A percentile compares a stretch with the other conserved stretches of the same genome.
phyloP scores from a whole-genome alignment of 2,888 invertebrate species.

The Polymixis flavicincta region DNA sequence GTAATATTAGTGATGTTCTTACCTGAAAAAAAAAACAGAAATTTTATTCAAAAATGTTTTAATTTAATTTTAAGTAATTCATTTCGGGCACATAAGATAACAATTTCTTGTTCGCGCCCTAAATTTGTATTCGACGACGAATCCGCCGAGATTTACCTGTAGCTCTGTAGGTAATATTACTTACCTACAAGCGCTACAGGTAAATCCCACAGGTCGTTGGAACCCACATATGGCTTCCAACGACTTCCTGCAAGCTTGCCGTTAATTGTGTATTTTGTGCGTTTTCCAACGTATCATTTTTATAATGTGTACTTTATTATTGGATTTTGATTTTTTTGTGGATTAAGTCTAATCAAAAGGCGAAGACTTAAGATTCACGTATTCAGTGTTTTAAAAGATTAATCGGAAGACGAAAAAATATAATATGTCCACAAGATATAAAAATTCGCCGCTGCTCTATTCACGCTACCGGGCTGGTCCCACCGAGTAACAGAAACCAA shows the following conservation, averaged over 20 bases:
- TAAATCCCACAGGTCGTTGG: no score
- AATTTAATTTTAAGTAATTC: background rate
- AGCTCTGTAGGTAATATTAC: background rate
- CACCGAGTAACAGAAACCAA: background rate
- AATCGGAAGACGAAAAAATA: background rate
- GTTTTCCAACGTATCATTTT: background rate
- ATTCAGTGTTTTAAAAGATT: background rate
- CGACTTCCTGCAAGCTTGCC: slow-evolving; percentile 2
- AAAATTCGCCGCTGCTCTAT: background rate
- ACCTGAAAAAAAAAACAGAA: slow-evolving; percentile 37
- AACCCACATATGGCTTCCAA: slow-evolving; percentile 2
- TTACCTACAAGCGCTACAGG: no score
- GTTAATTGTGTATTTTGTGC: background rate
- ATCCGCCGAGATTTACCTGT: background rate
- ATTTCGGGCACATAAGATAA: background rate
- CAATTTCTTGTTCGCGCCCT: background rate
- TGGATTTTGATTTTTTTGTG: no score
- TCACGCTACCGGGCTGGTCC: no score
- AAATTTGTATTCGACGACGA: slow-evolving; percentile 6
- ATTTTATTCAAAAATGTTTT: background rate
- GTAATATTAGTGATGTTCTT: background rate
- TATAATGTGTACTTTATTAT: background rate
- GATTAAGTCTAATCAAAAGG: background rate
- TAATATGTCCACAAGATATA: background rate
- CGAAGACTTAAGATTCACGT: background rate